Evolutionary conservation across 2,113 vertebrate genomes (phyloP).

Genomic region (Jacana jacana): DNA sequence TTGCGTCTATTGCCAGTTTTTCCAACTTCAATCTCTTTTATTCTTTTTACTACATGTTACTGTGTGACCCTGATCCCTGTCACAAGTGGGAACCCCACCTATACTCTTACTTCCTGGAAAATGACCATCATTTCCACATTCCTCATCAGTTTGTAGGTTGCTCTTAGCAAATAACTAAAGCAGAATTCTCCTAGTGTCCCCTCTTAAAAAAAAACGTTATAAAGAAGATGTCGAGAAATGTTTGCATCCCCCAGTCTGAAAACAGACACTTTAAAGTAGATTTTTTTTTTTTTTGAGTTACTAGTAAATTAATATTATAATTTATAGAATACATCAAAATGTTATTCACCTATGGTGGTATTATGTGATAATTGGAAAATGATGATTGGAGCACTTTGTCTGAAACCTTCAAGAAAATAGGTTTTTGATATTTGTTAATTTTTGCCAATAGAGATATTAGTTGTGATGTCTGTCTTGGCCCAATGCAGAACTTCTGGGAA

Average conservation of each 20-base stretch:
- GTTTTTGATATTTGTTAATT: neutral
- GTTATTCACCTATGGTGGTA: neutral
- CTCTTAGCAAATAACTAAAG: neutral
- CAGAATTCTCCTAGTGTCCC: neutral
- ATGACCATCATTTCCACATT: neutral
- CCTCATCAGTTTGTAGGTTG: neutral
- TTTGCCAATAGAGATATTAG: neutral
- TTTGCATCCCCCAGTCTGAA: neutral
- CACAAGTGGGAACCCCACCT: neutral
- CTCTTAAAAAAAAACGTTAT: neutral
- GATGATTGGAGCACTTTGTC: neutral
- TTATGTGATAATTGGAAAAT: neutral
- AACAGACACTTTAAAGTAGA: neutral
- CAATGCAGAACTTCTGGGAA: neutral
- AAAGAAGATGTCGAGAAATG: neutral
- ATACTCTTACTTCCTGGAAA: neutral
- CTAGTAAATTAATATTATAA: neutral
- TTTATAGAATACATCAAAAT: neutral
- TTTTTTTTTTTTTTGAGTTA: neutral
- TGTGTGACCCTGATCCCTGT: neutral
- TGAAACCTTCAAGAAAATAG: neutral
- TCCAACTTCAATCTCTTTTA: neutral
- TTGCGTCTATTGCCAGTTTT: neutral
- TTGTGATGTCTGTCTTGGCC: neutral
- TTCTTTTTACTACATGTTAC: neutral